phyloP scores from a whole-genome alignment of 2,888 invertebrate genomes.

The Drosophila lacicola region DNA sequence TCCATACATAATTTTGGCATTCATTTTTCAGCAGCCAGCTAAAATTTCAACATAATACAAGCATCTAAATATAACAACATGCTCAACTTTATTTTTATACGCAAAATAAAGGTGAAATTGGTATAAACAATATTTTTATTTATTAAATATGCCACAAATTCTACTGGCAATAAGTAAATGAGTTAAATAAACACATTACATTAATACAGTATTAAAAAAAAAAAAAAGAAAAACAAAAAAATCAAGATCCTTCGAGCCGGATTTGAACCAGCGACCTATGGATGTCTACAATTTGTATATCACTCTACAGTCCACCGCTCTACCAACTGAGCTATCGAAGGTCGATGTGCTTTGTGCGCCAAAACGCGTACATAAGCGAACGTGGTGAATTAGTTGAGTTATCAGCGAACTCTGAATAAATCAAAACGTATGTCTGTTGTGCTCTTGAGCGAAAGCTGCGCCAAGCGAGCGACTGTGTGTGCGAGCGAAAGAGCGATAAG shows the following conservation, averaged over 20 bases:
- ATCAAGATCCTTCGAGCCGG: slow-evolving; percentile 80
- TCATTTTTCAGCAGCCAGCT: not conserved
- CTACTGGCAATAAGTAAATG: no score
- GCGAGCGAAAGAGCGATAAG: slow-evolving; percentile 1
- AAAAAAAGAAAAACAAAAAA: slow-evolving; percentile 31
- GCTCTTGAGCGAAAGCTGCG: slow-evolving; percentile 31
- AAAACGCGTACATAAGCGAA: slow-evolving; percentile 27
- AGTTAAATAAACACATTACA: not conserved
- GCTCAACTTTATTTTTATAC: not conserved
- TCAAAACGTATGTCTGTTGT: slow-evolving; percentile 29
- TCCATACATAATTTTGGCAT: not conserved
- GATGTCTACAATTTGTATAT: slow-evolving; percentile 59
- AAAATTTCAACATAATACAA: not conserved
- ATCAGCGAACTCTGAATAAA: slow-evolving; percentile 27
- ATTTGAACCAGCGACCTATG: slow-evolving; percentile 84
- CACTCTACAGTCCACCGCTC: slow-evolving; percentile 83
- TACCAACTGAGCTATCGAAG: slow-evolving; percentile 84
- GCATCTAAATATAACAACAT: not conserved
- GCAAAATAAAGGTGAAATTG: not conserved
- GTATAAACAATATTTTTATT: not conserved
- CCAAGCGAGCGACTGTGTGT: not conserved
- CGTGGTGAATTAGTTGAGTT: not conserved
- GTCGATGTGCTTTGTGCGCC: slow-evolving; percentile 33
- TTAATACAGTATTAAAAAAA: not conserved
- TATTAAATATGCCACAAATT: not conserved